phyloP scores from a whole-genome alignment of 2,888 invertebrate genomes.

The Sinotaia quadrata region DNA sequence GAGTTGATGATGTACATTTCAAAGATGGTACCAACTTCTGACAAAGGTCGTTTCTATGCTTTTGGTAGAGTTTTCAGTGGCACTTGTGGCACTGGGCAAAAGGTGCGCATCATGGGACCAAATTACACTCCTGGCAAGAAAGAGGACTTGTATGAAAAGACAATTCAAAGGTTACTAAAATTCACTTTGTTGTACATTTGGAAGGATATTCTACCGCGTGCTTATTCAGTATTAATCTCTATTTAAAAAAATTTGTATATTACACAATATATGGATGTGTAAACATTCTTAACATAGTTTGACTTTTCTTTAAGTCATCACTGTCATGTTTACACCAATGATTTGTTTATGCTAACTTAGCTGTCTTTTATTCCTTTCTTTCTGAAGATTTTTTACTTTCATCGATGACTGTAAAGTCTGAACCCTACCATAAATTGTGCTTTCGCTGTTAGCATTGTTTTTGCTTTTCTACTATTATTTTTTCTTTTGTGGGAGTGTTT shows the following conservation, averaged over 20 bases:
- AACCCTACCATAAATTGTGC: too few species aligned
- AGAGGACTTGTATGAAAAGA: slow-evolving; percentile 98
- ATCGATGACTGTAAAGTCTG: too few species aligned
- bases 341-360: too few species aligned
- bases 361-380: too few species aligned
- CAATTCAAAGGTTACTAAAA: slow-evolving; percentile 84
- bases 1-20: slow-evolving; percentile 99
- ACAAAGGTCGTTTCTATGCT: slow-evolving; percentile 99
- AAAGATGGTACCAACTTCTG: slow-evolving; percentile 99
- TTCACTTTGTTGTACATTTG: background rate
- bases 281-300: background rate
- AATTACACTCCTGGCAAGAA: slow-evolving; percentile 98
- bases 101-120: slow-evolving; percentile 98
- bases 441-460: too few species aligned
- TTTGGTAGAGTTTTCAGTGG: slow-evolving; percentile 99
- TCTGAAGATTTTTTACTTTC: too few species aligned
- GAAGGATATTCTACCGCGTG: background rate
- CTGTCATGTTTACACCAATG: too few species aligned
- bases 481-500: too few species aligned
- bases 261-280: background rate
- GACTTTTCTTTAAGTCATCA: too few species aligned
- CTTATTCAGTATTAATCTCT: background rate
- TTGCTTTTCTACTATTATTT: too few species aligned
- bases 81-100: slow-evolving; percentile 78
- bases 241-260: background rate